phyloP scores from a whole-genome alignment of 2,797 vertebrate genomes.

The Aldrovandia affinis region DNA sequence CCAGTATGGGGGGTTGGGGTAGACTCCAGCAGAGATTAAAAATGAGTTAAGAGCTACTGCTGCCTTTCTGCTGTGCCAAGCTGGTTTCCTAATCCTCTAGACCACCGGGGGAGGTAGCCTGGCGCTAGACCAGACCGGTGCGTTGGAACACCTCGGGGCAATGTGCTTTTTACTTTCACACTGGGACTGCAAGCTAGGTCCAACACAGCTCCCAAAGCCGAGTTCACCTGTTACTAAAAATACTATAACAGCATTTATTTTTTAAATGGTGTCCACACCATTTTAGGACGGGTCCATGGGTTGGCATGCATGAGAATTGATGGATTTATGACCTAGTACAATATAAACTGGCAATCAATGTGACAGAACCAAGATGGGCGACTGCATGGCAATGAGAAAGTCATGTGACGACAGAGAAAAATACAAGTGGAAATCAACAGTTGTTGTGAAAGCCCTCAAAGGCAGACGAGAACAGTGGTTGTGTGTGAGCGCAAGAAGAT shows the following conservation, averaged over 20 bases:
- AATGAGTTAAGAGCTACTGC: not conserved
- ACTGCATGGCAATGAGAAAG: not conserved
- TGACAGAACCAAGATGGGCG: not conserved
- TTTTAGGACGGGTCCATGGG: not conserved
- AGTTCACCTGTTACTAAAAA: not conserved
- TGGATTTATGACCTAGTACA: not conserved
- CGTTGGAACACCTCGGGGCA: not conserved
- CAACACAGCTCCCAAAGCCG: not conserved
- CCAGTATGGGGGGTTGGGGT: not conserved
- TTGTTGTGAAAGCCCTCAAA: too few species aligned
- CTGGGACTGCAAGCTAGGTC: not conserved
- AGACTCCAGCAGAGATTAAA: not conserved
- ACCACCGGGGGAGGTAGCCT: not conserved
- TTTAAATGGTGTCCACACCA: not conserved
- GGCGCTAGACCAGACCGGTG: not conserved
- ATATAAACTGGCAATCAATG: not conserved
- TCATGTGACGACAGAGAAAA: not conserved
- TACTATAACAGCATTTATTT: not conserved
- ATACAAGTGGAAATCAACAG: too few species aligned
- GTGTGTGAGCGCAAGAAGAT: too few species aligned
- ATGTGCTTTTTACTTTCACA: not conserved
- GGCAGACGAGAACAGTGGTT: too few species aligned
- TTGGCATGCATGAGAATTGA: not conserved
- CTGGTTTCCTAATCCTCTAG: conserved; percentile 1
- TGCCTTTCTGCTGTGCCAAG: not conserved